phyloP scores from a whole-genome alignment of 1,140 invertebrate genomes.

The Diprion similis region DNA sequence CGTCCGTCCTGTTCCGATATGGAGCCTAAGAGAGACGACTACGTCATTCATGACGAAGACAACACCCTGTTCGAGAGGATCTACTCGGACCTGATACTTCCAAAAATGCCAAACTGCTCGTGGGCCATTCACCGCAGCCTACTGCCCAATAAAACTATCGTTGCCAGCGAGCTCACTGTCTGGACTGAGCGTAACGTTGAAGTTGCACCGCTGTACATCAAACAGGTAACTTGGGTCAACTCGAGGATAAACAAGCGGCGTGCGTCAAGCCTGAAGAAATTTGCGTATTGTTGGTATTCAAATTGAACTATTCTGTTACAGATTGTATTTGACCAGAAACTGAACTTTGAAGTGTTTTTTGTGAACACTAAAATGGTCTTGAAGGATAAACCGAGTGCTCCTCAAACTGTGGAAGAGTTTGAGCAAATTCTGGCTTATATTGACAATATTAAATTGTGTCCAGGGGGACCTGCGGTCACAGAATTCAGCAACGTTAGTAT shows the following conservation, averaged over 20 bases:
- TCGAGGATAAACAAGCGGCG: background rate
- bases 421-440: constrained; percentile 28
- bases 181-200: constrained; percentile 18
- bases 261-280: background rate
- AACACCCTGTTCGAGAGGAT: constrained; percentile 8
- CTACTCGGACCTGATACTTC: constrained; percentile 23
- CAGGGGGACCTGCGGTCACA: constrained; percentile 28
- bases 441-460: constrained; percentile 33
- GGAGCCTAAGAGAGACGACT: too few relatives aligned
- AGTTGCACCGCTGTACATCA: constrained; percentile 29
- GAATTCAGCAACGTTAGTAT: constrained; percentile 29
- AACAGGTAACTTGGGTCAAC: constrained; percentile 30
- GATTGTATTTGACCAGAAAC: constrained; percentile 34
- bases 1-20: too few relatives aligned
- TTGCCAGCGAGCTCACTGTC: constrained; percentile 31
- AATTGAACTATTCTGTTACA: constrained; percentile 23
- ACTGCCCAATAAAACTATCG: constrained; percentile 28
- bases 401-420: constrained; percentile 26
- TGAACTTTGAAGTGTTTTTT: constrained; percentile 33
- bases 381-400: constrained; percentile 24
- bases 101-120: constrained; percentile 29
- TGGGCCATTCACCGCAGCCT: constrained; percentile 35
- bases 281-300: background rate
- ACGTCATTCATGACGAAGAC: too few relatives aligned
- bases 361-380: constrained; percentile 26